A percentile compares a stretch with the other conserved stretches of the same genome.
Conservation (phyloP, 2,113 vertebrate species). For the Genyomyrus donnyi region DNA sequence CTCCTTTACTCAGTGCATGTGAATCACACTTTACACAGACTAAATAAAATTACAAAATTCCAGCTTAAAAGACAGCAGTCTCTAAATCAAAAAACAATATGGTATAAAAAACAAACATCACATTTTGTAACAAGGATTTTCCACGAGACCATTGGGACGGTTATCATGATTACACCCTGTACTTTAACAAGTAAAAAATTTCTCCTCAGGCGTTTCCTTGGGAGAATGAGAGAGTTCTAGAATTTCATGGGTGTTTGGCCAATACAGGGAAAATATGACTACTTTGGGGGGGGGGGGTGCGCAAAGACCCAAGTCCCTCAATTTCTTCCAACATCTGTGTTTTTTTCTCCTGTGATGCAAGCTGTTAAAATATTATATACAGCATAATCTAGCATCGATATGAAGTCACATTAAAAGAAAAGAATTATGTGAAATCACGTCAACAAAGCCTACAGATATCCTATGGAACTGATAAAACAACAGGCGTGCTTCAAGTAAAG, state of each 20-base stretch:
- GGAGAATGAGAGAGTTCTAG: slow-evolving; percentile 8
- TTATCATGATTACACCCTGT: slow-evolving; percentile 25
- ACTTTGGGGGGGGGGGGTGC: background rate
- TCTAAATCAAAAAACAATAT: slow-evolving; percentile 10
- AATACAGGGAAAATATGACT: slow-evolving; percentile 8
- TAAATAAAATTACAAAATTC: slow-evolving; percentile 23
- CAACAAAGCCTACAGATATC: background rate
- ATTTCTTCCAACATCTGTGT: background rate
- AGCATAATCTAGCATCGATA: background rate
- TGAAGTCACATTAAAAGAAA: background rate
- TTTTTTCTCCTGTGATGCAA: background rate
- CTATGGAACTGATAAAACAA: background rate
- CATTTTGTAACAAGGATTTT: slow-evolving; percentile 20
- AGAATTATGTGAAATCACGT: background rate
- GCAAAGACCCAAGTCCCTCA: background rate
- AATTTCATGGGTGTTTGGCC: slow-evolving; percentile 12
- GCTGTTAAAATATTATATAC: background rate
- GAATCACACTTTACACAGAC: background rate
- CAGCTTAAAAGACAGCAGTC: slow-evolving; percentile 6
- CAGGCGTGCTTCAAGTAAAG: background rate
- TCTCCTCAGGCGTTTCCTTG: slow-evolving; percentile 12
- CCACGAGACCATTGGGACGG: slow-evolving; percentile 1
- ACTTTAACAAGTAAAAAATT: slow-evolving; percentile 14
- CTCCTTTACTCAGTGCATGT: background rate
- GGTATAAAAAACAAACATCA: background rate